Percentiles rank a stretch among this genome's conserved stretches.
phyloP scores from a whole-genome alignment of 2,113 vertebrate genomes.

The Paraplagusia blochii region DNA sequence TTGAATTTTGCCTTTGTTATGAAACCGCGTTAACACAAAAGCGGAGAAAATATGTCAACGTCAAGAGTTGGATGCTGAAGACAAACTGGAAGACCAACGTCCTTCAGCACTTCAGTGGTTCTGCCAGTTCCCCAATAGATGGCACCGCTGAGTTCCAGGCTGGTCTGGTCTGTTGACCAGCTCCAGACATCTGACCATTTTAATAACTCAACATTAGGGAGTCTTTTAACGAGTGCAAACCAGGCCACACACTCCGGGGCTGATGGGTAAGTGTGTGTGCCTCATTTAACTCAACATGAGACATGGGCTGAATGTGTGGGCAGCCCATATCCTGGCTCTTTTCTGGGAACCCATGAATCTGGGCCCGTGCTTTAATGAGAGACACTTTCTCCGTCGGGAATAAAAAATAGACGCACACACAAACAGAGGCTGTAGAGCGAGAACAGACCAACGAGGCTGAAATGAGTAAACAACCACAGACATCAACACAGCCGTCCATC shows the following conservation, averaged over 20 bases:
- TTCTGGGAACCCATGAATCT: neutral
- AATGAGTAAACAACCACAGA: slow-evolving; percentile 27
- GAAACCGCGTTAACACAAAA: too few relatives aligned
- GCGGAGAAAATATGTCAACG: too few relatives aligned
- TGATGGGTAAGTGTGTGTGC: neutral
- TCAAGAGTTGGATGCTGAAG: too few relatives aligned
- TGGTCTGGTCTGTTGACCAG: neutral
- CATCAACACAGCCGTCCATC: slow-evolving; percentile 23
- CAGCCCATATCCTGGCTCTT: neutral
- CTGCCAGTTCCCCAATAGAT: too few relatives aligned
- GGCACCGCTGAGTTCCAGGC: too few relatives aligned
- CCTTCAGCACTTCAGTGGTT: too few relatives aligned
- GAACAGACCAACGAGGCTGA: slow-evolving; percentile 22
- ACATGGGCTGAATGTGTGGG: neutral
- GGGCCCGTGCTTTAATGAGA: slow-evolving; percentile 1
- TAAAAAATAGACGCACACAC: slow-evolving; percentile 14
- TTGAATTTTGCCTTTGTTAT: too few relatives aligned
- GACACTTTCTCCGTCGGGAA: slow-evolving; percentile 12
- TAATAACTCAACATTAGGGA: neutral
- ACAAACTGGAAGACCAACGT: too few relatives aligned
- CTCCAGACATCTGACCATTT: neutral
- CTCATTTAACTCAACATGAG: slow-evolving; percentile 7
- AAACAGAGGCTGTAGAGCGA: slow-evolving; percentile 9
- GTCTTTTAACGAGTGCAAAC: neutral
- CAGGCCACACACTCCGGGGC: neutral